phyloP scores from a whole-genome alignment of 2,888 invertebrate species.

The Bombylius major region DNA sequence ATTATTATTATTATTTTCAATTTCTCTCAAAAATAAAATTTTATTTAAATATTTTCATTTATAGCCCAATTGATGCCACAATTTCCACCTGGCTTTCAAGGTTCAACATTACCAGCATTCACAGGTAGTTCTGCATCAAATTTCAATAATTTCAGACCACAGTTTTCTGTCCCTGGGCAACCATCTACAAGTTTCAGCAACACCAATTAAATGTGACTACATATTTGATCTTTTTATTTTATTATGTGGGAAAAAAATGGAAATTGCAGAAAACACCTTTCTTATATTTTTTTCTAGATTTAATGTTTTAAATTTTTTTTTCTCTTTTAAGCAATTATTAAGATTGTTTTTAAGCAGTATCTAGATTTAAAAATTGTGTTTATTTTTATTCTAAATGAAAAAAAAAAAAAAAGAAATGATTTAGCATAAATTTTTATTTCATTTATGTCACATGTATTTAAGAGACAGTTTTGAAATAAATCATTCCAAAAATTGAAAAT shows the following conservation, averaged over 20 bases:
- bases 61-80: conserved; percentile 66
- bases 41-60: conserved; percentile 15
- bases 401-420: no score
- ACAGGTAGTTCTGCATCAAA: conserved; percentile 62
- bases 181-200: conserved; percentile 19
- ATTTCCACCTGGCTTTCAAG: conserved; percentile 73
- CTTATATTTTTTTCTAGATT: no score
- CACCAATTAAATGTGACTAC: neutral
- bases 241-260: neutral
- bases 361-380: no score
- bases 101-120: conserved; percentile 57
- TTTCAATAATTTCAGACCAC: conserved; percentile 82
- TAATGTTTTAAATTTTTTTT: no score
- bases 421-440: no score
- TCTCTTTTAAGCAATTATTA: no score
- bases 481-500: no score
- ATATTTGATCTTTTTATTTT: neutral
- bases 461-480: no score
- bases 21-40: neutral
- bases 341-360: no score
- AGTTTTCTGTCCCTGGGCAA: conserved; percentile 45
- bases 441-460: no score
- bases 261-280: no score
- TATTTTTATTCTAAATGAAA: no score
- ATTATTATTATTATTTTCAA: neutral